Base-by-base conservation (phyloP, 2,797 vertebrate genomes). In the Squalus acanthias region DNA sequence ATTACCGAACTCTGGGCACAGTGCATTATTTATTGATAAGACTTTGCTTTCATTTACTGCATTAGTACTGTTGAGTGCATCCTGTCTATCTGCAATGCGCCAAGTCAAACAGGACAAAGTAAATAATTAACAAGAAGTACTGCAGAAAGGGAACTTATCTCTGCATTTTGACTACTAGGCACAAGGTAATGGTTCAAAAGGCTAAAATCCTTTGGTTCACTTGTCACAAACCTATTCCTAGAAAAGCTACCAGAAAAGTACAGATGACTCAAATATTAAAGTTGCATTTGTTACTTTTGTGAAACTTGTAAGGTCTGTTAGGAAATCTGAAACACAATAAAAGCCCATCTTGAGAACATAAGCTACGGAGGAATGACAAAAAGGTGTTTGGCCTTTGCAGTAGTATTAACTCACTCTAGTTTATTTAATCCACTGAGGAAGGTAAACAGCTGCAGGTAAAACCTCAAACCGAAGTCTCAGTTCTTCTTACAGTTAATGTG, bases 91-190 rank as follows among this genome's bases (percentile, higher is more conserved):
- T 53, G 69, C 94, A 95, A 29, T 50, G 94, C 69, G 26, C 93
- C 46, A 15, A 72, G 22, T 74, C 94, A 70, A 74, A 70, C 69
- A 53, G 67, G 0, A 7, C 39, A 74, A 29, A 57, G 67, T 95
- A 95, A 74, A 95, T 95, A 95, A 95, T 95, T 95, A 74, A 95
- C 94, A 74, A 92, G 67, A 70, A 57, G 94, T 39, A 53, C 5
- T 7, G 46, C 69, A 95, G 94, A 74, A 53, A 74, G 69, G 29
- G 89, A 91, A 39, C 2, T 17, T 39, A 15, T 92, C 89, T n/a
- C 7, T 92, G 89, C 2, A n/a, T 39, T 50, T 17, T 50, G 39
- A 85, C 50, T 50, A 24, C 17, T 22, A 67, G 60, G 22, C 1
- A n/a, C 33, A n/a, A 9, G 33, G 60, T 39, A 65, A 92, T 92